A percentile compares a stretch with the other conserved stretches of the same genome.
These are phyloP conservation scores for Protodeltote pygarga DNA, from an alignment of 2,888 invertebrate genomes.

Conservation along the genomic window DNA sequence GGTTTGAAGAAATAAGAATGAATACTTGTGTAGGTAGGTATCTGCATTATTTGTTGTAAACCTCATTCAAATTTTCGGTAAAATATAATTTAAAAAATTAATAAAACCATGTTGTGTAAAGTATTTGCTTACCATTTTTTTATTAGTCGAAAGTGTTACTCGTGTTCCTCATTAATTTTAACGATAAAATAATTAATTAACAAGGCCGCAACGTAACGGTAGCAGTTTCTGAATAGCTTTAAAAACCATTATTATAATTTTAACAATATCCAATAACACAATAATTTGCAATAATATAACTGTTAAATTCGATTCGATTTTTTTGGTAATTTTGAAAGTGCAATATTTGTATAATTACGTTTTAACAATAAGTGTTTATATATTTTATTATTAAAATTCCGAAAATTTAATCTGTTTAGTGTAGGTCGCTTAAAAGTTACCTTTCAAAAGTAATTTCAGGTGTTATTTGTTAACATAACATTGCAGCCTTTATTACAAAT, in stretches of 20 bases:
- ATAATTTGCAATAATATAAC: conserved; percentile 1
- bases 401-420: conserved; percentile 9
- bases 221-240: background rate
- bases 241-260: conserved; percentile 7
- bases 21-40: too few relatives aligned
- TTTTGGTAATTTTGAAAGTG: conserved; percentile 14
- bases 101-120: conserved; percentile 13
- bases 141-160: conserved; percentile 11
- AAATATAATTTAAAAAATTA: background rate
- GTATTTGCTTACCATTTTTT: background rate
- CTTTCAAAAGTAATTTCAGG: conserved; percentile 15
- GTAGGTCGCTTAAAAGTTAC: conserved; percentile 10
- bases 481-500: too few relatives aligned
- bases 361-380: background rate
- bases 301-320: background rate
- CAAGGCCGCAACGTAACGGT: conserved; percentile 27
- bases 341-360: conserved; percentile 18
- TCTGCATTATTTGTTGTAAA: background rate
- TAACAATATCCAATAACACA: background rate
- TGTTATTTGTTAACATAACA: too few relatives aligned
- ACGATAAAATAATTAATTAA: conserved; percentile 32
- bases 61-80: too few relatives aligned
- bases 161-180: conserved; percentile 10
- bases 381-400: conserved; percentile 8
- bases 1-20: too few relatives aligned